phyloP scores from a whole-genome alignment of 2,113 vertebrate genomes.

The Agelaius phoeniceus region DNA sequence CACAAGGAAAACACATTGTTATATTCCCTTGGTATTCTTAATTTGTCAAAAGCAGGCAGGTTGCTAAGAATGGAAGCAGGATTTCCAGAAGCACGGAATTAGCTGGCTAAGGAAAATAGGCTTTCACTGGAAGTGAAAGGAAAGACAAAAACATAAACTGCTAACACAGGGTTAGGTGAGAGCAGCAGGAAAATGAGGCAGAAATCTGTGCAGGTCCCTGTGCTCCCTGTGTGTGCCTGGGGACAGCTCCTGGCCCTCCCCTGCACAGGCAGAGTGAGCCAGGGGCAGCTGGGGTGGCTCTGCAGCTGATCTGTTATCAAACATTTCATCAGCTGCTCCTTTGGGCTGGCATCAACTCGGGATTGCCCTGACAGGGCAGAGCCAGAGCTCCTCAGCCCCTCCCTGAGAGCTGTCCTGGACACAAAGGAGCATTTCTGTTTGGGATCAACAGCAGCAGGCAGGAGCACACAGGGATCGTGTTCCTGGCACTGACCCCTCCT shows the following conservation, averaged over 20 bases:
- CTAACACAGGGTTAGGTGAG: not conserved
- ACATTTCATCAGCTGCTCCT: not conserved
- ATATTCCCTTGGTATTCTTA: not conserved
- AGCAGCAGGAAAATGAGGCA: not conserved
- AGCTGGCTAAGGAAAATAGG: not conserved
- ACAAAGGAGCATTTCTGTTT: not conserved
- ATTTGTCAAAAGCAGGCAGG: not conserved
- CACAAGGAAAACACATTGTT: constrained; percentile 60
- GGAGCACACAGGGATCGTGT: not conserved
- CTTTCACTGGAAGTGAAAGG: not conserved
- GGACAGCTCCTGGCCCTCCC: not conserved
- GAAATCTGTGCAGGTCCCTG: not conserved
- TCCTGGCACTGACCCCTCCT: not conserved
- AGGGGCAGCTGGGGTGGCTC: not conserved
- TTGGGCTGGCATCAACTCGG: not conserved
- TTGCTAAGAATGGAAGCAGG: constrained; percentile 5
- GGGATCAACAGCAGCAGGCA: not conserved
- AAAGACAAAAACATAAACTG: not conserved
- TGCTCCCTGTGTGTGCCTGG: not conserved
- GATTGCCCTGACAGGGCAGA: not conserved
- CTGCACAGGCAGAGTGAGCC: not conserved
- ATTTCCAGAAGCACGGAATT: not conserved
- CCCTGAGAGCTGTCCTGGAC: not conserved
- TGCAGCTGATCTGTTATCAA: not conserved
- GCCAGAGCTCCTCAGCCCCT: not conserved